Percentiles rank a stretch among this genome's conserved stretches.
These are phyloP conservation scores for Lepilemur ruficaudatus DNA, from an alignment of 2,797 vertebrate species.

Conservation along the genomic window DNA sequence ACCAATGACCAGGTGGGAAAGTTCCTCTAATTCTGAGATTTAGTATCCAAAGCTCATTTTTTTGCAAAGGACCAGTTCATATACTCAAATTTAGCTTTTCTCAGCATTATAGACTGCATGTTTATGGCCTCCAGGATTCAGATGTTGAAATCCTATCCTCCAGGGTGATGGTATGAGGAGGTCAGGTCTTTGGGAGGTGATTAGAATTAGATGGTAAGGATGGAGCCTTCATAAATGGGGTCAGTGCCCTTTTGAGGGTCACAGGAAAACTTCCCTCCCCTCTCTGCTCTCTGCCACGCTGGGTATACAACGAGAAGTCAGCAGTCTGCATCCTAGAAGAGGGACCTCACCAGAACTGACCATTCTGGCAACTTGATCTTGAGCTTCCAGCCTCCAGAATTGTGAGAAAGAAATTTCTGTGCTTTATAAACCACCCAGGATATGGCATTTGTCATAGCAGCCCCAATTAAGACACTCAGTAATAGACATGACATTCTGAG, in stretches of 20 bases:
- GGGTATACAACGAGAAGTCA: neutral
- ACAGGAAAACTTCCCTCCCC: neutral
- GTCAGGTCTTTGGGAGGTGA: neutral
- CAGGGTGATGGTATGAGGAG: neutral
- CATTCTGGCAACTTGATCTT: neutral
- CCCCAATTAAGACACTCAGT: neutral
- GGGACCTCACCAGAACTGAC: neutral
- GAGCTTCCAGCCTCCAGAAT: neutral
- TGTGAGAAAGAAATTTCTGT: neutral
- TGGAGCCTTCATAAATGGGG: neutral
- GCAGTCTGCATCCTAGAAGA: neutral
- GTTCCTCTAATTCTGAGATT: neutral
- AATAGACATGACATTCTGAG: neutral
- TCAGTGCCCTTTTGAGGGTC: neutral
- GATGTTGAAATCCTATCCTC: neutral
- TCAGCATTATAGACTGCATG: neutral
- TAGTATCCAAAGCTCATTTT: neutral
- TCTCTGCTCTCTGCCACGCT: neutral
- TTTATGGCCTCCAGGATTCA: neutral
- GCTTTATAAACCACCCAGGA: neutral
- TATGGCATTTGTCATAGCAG: neutral
- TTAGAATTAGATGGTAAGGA: neutral
- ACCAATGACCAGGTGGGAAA: neutral
- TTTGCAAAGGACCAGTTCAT: neutral
- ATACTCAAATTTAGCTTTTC: neutral